Evolutionary conservation across 2,888 invertebrate genomes (phyloP).

Genomic region (Polyommatus iphigenia): DNA sequence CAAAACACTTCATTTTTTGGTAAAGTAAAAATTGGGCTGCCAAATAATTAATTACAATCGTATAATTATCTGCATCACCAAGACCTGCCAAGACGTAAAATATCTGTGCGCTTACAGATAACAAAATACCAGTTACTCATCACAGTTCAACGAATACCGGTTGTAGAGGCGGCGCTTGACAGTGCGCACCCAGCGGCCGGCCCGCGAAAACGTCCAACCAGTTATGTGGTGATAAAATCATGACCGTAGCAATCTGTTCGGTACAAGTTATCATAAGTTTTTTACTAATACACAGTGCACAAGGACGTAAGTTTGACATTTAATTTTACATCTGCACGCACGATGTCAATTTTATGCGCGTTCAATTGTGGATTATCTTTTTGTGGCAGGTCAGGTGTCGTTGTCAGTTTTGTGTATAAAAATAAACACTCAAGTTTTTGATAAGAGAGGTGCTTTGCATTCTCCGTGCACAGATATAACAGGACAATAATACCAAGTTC

Average conservation of each 20-base stretch:
- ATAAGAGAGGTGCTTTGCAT: not conserved
- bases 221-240: conserved; percentile 32
- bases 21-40: too few relatives aligned
- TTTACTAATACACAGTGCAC: conserved; percentile 4
- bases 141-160: conserved; percentile 18
- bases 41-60: too few relatives aligned
- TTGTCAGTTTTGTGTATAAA: conserved; percentile 11
- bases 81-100: not conserved
- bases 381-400: not conserved
- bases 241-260: conserved; percentile 14
- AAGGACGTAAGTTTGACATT: conserved; percentile 22
- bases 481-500: not conserved
- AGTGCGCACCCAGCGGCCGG: conserved; percentile 32
- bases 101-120: conserved; percentile 1
- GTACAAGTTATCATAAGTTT: not conserved
- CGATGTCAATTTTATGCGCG: not conserved
- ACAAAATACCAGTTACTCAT: conserved; percentile 6
- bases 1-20: too few relatives aligned
- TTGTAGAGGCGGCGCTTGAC: conserved; percentile 15
- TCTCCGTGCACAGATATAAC: not conserved
- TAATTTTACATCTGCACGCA: conserved; percentile 28
- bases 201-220: conserved; percentile 29
- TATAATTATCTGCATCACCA: not conserved
- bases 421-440: not conserved
- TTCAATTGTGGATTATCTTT: not conserved